Percentiles rank a stretch among this genome's conserved stretches.
Evolutionary conservation across 1,140 invertebrate genomes (phyloP).

Genomic region (Lordiphosa clarofinis): DNA sequence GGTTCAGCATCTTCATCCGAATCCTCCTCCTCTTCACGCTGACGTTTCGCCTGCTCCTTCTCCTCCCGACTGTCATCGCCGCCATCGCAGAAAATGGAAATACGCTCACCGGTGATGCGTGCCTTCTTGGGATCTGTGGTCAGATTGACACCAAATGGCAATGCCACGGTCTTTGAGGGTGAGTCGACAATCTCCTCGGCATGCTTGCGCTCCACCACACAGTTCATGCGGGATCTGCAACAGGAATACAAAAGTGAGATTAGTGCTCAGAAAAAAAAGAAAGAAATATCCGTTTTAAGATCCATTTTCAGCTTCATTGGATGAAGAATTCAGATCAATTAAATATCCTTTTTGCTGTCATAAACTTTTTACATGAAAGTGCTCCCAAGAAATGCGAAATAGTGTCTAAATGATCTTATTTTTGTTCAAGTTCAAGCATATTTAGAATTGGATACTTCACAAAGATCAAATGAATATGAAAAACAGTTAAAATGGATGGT

Average conservation of each 20-base stretch:
- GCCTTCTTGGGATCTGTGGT: slow-evolving; percentile 87
- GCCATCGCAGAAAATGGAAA: slow-evolving; percentile 92
- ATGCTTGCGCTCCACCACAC: slow-evolving; percentile 90
- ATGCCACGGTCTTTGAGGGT: slow-evolving; percentile 83
- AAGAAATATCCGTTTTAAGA: too few relatives aligned
- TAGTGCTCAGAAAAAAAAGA: too few relatives aligned
- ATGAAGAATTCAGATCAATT: too few relatives aligned
- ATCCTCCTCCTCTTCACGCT: slow-evolving; percentile 67
- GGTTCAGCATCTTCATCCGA: slow-evolving; percentile 70
- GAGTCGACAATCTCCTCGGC: slow-evolving; percentile 90
- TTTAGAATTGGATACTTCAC: too few relatives aligned
- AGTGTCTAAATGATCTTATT: too few relatives aligned
- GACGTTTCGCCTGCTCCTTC: slow-evolving; percentile 50
- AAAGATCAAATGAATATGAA: too few relatives aligned
- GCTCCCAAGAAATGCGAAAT: too few relatives aligned
- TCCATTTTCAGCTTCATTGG: too few relatives aligned
- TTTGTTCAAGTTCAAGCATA: too few relatives aligned
- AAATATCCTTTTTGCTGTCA: too few relatives aligned
- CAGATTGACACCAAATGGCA: slow-evolving; percentile 86
- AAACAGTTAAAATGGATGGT: too few relatives aligned
- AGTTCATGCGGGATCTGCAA: slow-evolving; percentile 88
- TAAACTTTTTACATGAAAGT: too few relatives aligned
- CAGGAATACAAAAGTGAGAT: background rate
- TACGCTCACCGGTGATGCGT: slow-evolving; percentile 89
- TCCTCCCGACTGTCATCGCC: slow-evolving; percentile 79